These are phyloP conservation scores for Lagorchestes hirsutus DNA, from an alignment of 2,797 vertebrate species.

Conservation along the genomic window DNA sequence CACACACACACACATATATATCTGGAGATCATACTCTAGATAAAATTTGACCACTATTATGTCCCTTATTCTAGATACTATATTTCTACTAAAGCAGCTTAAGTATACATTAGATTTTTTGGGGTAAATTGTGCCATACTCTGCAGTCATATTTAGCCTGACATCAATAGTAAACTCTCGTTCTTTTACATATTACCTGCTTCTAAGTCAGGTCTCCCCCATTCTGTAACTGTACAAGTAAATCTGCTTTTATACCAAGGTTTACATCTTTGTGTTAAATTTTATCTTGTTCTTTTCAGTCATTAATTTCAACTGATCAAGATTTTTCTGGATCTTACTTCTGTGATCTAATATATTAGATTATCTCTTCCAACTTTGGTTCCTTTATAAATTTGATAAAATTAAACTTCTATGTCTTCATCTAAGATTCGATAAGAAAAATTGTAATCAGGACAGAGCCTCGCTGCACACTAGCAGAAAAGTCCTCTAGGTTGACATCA, in stretches of 20 bases:
- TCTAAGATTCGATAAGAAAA: neutral
- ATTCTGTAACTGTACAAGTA: neutral
- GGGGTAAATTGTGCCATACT: neutral
- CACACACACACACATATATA: no score
- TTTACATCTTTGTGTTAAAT: neutral
- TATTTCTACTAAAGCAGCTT: neutral
- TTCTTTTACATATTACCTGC: neutral
- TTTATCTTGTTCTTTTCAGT: neutral
- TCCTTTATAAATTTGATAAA: neutral
- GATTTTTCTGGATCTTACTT: neutral
- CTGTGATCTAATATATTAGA: neutral
- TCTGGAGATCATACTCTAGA: neutral
- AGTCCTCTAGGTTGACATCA: neutral
- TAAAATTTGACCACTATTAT: neutral
- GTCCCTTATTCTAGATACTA: neutral
- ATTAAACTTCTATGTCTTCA: neutral
- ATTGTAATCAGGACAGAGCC: neutral
- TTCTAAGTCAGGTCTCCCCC: neutral
- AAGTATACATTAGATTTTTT: neutral
- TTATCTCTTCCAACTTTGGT: neutral
- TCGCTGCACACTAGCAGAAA: neutral
- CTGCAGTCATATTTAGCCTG: neutral
- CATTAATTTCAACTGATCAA: neutral
- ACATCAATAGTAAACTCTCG: neutral
- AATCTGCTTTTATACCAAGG: neutral